Conservation (phyloP, 2,888 invertebrate species). For the Drosophila pseudotalamancana region DNA sequence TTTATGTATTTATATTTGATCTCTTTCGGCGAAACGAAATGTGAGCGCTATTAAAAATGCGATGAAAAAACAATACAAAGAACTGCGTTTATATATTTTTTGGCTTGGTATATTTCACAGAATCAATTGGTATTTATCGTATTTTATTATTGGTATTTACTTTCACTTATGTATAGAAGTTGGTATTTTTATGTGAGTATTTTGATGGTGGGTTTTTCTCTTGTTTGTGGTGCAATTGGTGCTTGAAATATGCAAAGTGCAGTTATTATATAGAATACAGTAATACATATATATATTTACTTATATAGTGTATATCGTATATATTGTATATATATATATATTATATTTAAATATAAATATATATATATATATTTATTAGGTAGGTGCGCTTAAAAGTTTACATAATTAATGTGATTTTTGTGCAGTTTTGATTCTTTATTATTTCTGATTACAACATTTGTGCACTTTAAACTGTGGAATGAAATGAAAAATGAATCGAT, state of each 20-base stretch:
- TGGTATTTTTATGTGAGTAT: conserved; percentile 1
- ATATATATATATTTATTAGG: conserved; percentile 23
- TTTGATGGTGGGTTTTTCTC: background rate
- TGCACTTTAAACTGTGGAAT: conserved; percentile 63
- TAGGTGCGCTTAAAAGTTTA: conserved; percentile 50
- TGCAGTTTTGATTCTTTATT: conserved; percentile 40
- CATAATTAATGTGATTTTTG: conserved; percentile 55
- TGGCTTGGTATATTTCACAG: conserved; percentile 20
- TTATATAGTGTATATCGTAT: conserved; percentile 21
- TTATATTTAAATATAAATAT: conserved; percentile 14
- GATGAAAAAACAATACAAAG: conserved; percentile 52
- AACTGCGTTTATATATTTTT: conserved; percentile 9
- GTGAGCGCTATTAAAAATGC: conserved; percentile 58
- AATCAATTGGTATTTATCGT: conserved; percentile 23
- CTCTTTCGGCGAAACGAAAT: conserved; percentile 35
- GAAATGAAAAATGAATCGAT: background rate
- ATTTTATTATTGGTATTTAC: background rate
- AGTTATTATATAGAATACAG: conserved; percentile 31
- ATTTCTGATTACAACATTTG: conserved; percentile 31
- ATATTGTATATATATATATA: conserved; percentile 28
- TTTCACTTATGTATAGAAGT: conserved; percentile 15
- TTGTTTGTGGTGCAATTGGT: conserved; percentile 54
- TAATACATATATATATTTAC: conserved; percentile 34
- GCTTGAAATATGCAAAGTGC: conserved; percentile 69
- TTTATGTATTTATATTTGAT: background rate